Conservation (phyloP, 2,888 invertebrate species). For the Bibio marci region DNA sequence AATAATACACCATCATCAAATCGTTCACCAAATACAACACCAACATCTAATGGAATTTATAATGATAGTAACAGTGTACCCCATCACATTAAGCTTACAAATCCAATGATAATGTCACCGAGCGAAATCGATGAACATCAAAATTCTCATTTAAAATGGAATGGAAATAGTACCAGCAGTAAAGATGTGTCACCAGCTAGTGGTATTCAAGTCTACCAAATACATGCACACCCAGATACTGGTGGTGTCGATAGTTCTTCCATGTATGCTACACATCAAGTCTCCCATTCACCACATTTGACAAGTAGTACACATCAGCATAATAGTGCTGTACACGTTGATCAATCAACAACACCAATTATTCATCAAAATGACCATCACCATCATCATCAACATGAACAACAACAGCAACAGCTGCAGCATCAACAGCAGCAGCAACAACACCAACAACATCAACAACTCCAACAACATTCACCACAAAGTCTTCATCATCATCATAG, state of each 20-base stretch:
- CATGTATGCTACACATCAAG: conserved; percentile 7
- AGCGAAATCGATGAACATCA: conserved; percentile 6
- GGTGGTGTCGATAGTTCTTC: conserved; percentile 5
- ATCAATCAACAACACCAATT: conserved; percentile 3
- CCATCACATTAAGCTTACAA: conserved; percentile 7
- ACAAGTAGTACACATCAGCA: not conserved
- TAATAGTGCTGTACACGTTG: conserved; percentile 6
- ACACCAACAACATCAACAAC: conserved; percentile 19
- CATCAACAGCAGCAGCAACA: conserved; percentile 22
- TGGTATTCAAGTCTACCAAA: conserved; percentile 10
- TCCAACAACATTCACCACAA: conserved; percentile 14
- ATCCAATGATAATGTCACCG: conserved; percentile 8
- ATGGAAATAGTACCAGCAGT: conserved; percentile 8
- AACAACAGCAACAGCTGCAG: conserved; percentile 7
- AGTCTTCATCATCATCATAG: conserved; percentile 4
- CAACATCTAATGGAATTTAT: conserved; percentile 22
- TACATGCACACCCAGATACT: conserved; percentile 8
- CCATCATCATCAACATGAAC: conserved; percentile 8
- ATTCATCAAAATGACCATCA: no score
- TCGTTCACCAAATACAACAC: conserved; percentile 23
- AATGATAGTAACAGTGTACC: conserved; percentile 5
- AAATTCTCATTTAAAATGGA: conserved; percentile 13
- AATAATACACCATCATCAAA: conserved; percentile 12
- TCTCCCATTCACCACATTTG: conserved; percentile 5
- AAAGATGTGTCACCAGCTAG: conserved; percentile 1